These are phyloP conservation scores for Periphyllus acericola DNA, from an alignment of 2,888 invertebrate species.

Conservation along the genomic window DNA sequence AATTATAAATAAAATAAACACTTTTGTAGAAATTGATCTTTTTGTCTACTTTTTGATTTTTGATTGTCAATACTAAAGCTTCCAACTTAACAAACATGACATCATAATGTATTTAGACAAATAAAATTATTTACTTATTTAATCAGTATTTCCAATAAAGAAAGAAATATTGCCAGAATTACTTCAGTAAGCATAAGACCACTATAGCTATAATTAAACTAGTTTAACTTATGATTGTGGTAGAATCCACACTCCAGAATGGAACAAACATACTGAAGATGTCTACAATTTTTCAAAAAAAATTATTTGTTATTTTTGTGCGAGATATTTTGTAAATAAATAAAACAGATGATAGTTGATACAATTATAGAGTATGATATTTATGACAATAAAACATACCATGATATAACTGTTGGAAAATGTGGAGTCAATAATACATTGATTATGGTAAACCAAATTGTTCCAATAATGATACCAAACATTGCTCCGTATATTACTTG, in stretches of 20 bases:
- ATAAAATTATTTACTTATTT: neutral
- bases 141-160: neutral
- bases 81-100: neutral
- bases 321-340: slow-evolving; percentile 17
- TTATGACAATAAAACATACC: slow-evolving; percentile 75
- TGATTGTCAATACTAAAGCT: neutral
- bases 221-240: neutral
- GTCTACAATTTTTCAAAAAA: slow-evolving; percentile 28
- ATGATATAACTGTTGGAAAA: slow-evolving; percentile 85
- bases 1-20: too few species aligned
- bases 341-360: slow-evolving; percentile 19
- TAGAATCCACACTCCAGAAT: slow-evolving; percentile 31
- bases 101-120: neutral
- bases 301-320: slow-evolving; percentile 11
- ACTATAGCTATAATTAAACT: neutral
- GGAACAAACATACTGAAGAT: slow-evolving; percentile 6
- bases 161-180: neutral
- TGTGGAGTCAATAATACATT: slow-evolving; percentile 84
- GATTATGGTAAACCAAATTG: slow-evolving; percentile 83
- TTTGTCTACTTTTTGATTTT: neutral
- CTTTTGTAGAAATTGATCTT: too few species aligned
- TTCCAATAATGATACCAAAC: slow-evolving; percentile 79
- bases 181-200: neutral
- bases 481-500: slow-evolving; percentile 85
- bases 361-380: slow-evolving; percentile 28